Percentiles rank a stretch among this genome's conserved stretches.
Evolutionary conservation across 92 coral and sea anemone genomes (phyloP).

Genomic region (Porites cylindrica): DNA sequence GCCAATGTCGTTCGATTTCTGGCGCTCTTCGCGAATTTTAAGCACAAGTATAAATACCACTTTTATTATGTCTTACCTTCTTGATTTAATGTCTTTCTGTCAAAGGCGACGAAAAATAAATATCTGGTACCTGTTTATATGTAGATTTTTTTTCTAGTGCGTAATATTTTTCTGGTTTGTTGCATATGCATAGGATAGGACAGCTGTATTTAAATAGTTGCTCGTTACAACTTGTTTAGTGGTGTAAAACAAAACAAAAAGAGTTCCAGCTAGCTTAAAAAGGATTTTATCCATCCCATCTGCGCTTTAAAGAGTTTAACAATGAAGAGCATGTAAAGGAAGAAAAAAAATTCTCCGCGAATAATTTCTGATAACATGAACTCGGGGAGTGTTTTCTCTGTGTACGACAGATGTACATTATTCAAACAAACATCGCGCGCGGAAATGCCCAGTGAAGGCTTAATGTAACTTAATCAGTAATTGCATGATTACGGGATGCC

Average conservation of each 20-base stretch:
- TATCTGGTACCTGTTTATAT: constrained; percentile 51
- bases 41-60: not conserved
- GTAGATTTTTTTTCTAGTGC: constrained; percentile 36
- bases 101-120: constrained; percentile 17
- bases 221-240: constrained; percentile 63
- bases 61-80: not conserved
- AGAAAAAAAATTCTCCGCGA: not conserved
- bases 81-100: constrained; percentile 7
- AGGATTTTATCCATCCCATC: constrained; percentile 40
- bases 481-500: constrained; percentile 32
- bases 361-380: constrained; percentile 8
- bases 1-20: not conserved
- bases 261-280: constrained; percentile 30
- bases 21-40: not conserved
- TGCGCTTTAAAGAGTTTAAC: constrained; percentile 55
- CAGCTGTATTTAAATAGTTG: constrained; percentile 59
- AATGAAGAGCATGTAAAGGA: constrained; percentile 8
- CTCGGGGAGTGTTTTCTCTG: not conserved
- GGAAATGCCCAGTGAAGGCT: constrained; percentile 40
- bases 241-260: constrained; percentile 52
- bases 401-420: constrained; percentile 30
- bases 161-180: constrained; percentile 13
- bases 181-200: constrained; percentile 36
- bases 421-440: not conserved
- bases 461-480: constrained; percentile 56